Base-by-base conservation (phyloP, 2,113 vertebrate species). In the Cochlearius cochlearius region DNA sequence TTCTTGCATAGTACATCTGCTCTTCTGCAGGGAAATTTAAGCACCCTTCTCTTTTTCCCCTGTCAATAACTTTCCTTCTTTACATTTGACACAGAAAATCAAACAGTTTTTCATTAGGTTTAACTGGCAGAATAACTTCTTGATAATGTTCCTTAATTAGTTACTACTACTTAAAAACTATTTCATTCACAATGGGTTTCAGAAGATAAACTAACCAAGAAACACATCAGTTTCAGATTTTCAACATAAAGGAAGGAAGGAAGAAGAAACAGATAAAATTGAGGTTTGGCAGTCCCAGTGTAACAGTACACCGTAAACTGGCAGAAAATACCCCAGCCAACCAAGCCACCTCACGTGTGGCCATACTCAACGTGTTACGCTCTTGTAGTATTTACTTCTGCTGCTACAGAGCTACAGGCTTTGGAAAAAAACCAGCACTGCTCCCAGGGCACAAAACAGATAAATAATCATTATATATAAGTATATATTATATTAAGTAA, bases 1-100 rank as follows among this genome's bases (percentile, higher is more conserved):
- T 55, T 88, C 72, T 66, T 77, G 58, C 74, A 58, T 2, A 72
- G 62, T 29, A 88, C 67, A 96, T 80, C 78, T 93, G 59, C 55
- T 81, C 78, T 74, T 76, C 88, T 71, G 32, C 67, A 88, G 38
- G 75, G 50, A 90, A 95, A 71, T 73, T 50, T 30, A 53, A 79
- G 43, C 39, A 73, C 23, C 21, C 30, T 66, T 66, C 53, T 72
- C 86, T 76, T 79, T 52, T 60, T 73, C 45, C 52, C 71, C 12
- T 39, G 1, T 45, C 5, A 0, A 2, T 36, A 69, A 73, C 14
- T 63, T 82, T n/a, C 73, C 66, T 50, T 86, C 84, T 43, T 69
- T 13, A 77, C 41, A 88, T 55, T 26, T 80, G 71, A 84, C 53
- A 77, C 15, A 91, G 71, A 92, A 80, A 88, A 94, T 22, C 50